Base-by-base conservation (phyloP, 2,888 invertebrate species). In the Habroteleia sp. region DNA sequence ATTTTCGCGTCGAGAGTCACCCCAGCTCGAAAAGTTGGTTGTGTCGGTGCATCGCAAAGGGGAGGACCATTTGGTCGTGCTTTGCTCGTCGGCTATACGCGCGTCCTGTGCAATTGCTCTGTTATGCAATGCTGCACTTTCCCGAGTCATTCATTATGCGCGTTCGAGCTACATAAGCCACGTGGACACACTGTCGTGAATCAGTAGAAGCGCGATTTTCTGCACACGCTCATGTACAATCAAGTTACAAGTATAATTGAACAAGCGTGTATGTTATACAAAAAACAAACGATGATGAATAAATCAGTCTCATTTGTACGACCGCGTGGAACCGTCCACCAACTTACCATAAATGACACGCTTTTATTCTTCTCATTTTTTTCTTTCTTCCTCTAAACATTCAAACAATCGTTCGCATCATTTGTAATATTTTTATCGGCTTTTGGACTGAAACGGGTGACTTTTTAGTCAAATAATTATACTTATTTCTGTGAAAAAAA, bases 101-200 rank as follows among this genome's bases (percentile, higher is more conserved):
- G 41, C 41, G 27, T 44, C 56, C 54, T 46, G 31, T 48, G 68
- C 68, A 50, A 68, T 68, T 58, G 68, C 50, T 50, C 58, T 50
- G 79, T 81, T 80, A 78, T 77, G 79, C 80, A 81, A 79, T 62
- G 56, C 76, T 63, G 75, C 80, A 78, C 79, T 79, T 81, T 77
- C 78, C 74, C 77, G 68, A 77, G 77, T 79, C 79, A 77, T 80
- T 81, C 78, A 76, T 80, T 79, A 77, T 68, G 66, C 65, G 76
- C 68, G 63, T 65, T 68, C 58, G 42, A 66, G 66, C 60, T 50
- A 63, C 52, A 52, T 56, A 52, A 56, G 50, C 54, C 42, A 62
- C 56, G 60, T 44, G 63, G 41, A 58, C 65, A 44, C 33, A 58
- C 37, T 52, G 62, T 62, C 44, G 52, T 39, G 69, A 60, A 69